Evolutionary conservation across 2,888 invertebrate genomes (phyloP), one percentile per base, ranked within the genome.

Genomic region (Ceriagrion tenellum): DNA sequence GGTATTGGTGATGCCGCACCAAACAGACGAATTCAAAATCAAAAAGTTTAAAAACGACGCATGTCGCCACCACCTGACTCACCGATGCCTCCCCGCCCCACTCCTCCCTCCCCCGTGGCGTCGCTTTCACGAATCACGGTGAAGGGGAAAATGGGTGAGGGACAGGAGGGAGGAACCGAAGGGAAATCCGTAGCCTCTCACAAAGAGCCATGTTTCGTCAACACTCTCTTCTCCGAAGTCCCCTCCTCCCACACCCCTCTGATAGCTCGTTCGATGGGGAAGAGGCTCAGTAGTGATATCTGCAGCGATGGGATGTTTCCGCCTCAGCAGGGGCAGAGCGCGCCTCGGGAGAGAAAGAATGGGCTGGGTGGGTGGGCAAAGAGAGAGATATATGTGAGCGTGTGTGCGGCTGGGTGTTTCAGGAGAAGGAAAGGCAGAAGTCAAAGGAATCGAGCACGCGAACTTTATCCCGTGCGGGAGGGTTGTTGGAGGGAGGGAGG

Each of bases 371-470:
- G 10, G 26, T 16, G 59, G 69, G 23, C 23, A 69, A 20, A 26
- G 35, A 35, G 74, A 81, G 13, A 30, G 74, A 35, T 81, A 69
- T 69, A 26, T 69, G 59, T 59, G 26, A 26, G 69, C 4, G n/a
- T 23, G 69, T 4, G n/a, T 69, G 63, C 20, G 63, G 4, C n/a
- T n/a, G 59, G n/a, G 69, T 69, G n/a, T 0, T 59, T 59, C 12
- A 59, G 69, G 69, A 26, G 81, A 35, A 35, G 81, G 16, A 12
- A 30, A 30, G 74, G 74, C 20, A 63, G 40, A 93, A 69, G 93
- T 93, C 93, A 74, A 93, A 93, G 59, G 93, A n/a, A 69, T 93
- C 69, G 93, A 74, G 35, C 93, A 40, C 23, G 47, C n/a, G 93
- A 47, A 63, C 69, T 93, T 74, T 93, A n/a, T 26, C 55, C 55